phyloP scores from a whole-genome alignment of 2,797 vertebrate genomes.

The Avahi laniger region DNA sequence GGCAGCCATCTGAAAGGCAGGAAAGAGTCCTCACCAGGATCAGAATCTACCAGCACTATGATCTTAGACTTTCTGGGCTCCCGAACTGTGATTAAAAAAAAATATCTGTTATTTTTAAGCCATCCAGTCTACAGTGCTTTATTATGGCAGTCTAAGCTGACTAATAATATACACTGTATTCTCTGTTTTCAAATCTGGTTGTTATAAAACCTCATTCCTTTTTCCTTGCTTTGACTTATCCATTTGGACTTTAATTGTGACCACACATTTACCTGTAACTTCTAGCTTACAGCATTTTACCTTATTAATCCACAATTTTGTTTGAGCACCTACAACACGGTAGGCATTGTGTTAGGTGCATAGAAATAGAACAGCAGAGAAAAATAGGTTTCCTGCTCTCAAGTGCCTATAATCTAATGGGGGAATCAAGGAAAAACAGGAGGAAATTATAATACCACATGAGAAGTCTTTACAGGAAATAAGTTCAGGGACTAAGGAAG shows the following conservation, averaged over 20 bases:
- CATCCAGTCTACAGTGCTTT: neutral
- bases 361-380: neutral
- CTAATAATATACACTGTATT: neutral
- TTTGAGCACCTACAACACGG: neutral
- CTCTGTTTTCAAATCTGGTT: neutral
- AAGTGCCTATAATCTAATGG: neutral
- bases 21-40: neutral
- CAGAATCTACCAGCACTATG: neutral
- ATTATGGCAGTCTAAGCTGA: neutral
- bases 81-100: neutral
- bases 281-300: neutral
- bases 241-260: neutral
- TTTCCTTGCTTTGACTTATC: neutral
- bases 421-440: neutral
- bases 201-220: neutral
- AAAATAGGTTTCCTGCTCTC: neutral
- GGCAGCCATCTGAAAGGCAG: neutral
- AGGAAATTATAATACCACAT: neutral
- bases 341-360: neutral
- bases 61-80: neutral
- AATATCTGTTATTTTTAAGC: neutral
- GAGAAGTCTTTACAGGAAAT: neutral
- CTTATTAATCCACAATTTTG: neutral
- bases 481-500: neutral
- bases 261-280: neutral